Conservation (phyloP, 2,797 vertebrate species). For the Thaleichthys pacificus region DNA sequence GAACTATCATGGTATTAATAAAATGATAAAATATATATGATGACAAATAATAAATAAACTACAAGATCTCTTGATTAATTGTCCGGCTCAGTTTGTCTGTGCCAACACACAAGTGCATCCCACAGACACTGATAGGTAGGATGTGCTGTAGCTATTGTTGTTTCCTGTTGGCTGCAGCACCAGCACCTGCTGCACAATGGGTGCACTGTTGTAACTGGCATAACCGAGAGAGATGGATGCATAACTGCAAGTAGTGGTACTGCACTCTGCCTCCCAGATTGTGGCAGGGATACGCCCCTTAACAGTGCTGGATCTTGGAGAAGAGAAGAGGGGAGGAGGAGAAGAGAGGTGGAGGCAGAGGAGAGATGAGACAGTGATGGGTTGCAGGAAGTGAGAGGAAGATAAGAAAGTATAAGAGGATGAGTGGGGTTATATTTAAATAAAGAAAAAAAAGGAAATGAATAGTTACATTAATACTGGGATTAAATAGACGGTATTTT, state of each 20-base stretch:
- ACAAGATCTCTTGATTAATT: neutral
- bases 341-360: no score
- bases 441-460: no score
- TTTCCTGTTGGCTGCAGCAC: conserved; percentile 50
- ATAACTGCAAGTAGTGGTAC: conserved; percentile 46
- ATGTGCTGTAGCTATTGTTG: conserved; percentile 47
- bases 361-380: no score
- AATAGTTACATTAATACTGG: no score
- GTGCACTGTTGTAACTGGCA: conserved; percentile 55
- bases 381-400: no score
- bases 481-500: neutral
- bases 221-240: neutral
- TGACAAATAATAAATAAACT: neutral
- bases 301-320: conserved; percentile 44
- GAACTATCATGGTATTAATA: neutral
- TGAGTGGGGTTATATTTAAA: no score
- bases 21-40: neutral
- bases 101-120: conserved; percentile 71
- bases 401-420: no score
- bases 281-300: conserved; percentile 60
- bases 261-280: conserved; percentile 70
- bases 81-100: neutral
- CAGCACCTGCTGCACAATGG: conserved; percentile 65
- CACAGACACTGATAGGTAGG: conserved; percentile 50
- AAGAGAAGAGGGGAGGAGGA: neutral